Base-by-base conservation (phyloP, 2,888 invertebrate species). In the Eupithecia pulchellata region DNA sequence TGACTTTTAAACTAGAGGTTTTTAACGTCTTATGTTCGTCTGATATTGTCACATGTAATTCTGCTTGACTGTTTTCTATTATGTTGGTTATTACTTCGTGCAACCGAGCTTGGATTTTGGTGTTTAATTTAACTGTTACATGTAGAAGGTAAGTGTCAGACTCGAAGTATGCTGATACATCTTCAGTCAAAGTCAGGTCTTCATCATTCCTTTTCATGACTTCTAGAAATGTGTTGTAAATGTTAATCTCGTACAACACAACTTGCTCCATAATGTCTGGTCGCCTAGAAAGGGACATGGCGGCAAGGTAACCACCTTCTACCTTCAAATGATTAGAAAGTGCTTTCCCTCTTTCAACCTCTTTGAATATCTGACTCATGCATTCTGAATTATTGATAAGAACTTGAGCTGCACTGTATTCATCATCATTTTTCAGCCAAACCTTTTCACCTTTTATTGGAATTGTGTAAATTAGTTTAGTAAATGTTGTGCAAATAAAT, bases 401-500 rank as follows among this genome's bases (percentile, higher is more conserved):
- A 70, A 81, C 82, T 1, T 86, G 86, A 11, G 86, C 88, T 1
- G 89, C 66, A 70, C 79, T 86, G 74, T 89, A 90, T 36, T 84
- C 80, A 2, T 76, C 64, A 27, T 77, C 70, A 11, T 74, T 55
- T 71, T 81, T 82, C 14, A 87, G 30, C 77, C 84, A 90, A 6
- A 81, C 80, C 9, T 70, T 64, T 0, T 84, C 78, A 76, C 89
- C 78, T 66, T 89, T 84, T 34, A 88, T 60, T 2, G 79, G 68
- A 70, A 92, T 85, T 73, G 78, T 80, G 73, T 93, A 92, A 52
- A 92, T 78, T 20, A 89, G 73, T 69, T 91, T 86, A 11, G 79
- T 79, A 68, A 81, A 93, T 70, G 93, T 90, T 2, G 89, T 89
- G 74, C 92, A 92, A 27, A 93, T 78, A 8, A 93, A 77, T 78